Base-by-base conservation (phyloP, 2,888 invertebrate species). In the Idaea dimidiata region DNA sequence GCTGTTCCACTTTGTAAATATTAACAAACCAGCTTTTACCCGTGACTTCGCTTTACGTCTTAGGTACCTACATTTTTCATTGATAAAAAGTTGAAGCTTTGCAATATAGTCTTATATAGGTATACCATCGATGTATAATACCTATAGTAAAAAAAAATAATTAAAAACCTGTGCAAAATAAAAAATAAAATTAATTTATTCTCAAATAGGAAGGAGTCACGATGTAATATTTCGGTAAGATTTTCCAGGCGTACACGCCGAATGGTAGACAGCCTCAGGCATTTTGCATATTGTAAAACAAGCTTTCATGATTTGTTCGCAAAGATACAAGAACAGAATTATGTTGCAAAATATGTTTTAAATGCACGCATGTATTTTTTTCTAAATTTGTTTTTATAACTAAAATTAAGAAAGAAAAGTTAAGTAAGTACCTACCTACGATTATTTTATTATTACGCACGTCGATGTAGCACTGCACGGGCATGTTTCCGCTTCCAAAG, bases 1-100 rank as follows among this genome's bases (percentile, higher is more conserved):
- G 78, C 75, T 59, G 59, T 64, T 62, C 62, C 67, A 65, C 68
- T 67, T 74, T 76, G 75, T 76, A 70, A 55, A 17, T 16, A 17
- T 55, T 16, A 17, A 17, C 54, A 16, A 67, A 66, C 68, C 67
- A 63, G 56, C 68, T 65, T 58, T 59, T 56, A 64, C 63, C 17
- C 18, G 65, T 66, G 66, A 68, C 43, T 43, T 43, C 43, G 8
- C 5, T 65, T 60, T 16, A 55, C 54, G 54, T 55, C 58, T 53
- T 4, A n/a, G n/a, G n/a, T n/a, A n/a, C n/a, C n/a, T n/a, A 62
- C 63, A 61, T 43, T 43, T 43, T 43, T 43, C 43, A 14, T 10
- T 43, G 8, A 43, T 3, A 10, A 10, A 43, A 43, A 6, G 14
- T 10, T 43, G 14, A 43, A 43, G 14, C 43, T 24, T 3, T 24